Conservation (phyloP, 2,113 vertebrate species). For the Rallus limicola region DNA sequence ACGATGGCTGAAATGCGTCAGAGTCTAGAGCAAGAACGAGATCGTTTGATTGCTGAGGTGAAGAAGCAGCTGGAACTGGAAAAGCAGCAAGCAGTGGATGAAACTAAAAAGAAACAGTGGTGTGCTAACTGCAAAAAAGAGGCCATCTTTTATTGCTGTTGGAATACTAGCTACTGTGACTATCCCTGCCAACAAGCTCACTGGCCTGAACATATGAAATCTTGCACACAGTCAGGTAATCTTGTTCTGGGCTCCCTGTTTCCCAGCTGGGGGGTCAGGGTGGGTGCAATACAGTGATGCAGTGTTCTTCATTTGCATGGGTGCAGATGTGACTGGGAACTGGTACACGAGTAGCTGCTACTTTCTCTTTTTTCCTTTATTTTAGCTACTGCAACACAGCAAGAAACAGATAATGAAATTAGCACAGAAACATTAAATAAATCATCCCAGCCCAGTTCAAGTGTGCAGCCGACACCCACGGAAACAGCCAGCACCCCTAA, state of each 20-base stretch:
- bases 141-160: constrained; percentile 98
- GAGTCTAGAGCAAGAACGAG: constrained; percentile 94
- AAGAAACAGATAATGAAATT: constrained; percentile 88
- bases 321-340: neutral
- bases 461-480: constrained; percentile 77
- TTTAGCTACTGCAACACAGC: constrained; percentile 91
- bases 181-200: constrained; percentile 98
- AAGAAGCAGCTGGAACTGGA: constrained; percentile 94
- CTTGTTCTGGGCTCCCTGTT: neutral
- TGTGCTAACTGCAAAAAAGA: constrained; percentile 97
- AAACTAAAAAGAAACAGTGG: constrained; percentile 99
- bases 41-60: constrained; percentile 91
- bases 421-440: constrained; percentile 84
- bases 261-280: neutral
- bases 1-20: constrained; percentile 99
- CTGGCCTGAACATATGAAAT: constrained; percentile 99
- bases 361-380: constrained; percentile 3
- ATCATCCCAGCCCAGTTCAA: constrained; percentile 80
- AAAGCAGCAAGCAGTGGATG: constrained; percentile 93
- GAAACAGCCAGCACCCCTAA: constrained; percentile 78
- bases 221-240: constrained; percentile 96
- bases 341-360: neutral
- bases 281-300: neutral
- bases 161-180: constrained; percentile 98
- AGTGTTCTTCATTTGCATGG: neutral